A percentile compares a stretch with the other conserved stretches of the same genome.
phyloP scores from a whole-genome alignment of 2,113 vertebrate species.

The Pachyramphus minor region DNA sequence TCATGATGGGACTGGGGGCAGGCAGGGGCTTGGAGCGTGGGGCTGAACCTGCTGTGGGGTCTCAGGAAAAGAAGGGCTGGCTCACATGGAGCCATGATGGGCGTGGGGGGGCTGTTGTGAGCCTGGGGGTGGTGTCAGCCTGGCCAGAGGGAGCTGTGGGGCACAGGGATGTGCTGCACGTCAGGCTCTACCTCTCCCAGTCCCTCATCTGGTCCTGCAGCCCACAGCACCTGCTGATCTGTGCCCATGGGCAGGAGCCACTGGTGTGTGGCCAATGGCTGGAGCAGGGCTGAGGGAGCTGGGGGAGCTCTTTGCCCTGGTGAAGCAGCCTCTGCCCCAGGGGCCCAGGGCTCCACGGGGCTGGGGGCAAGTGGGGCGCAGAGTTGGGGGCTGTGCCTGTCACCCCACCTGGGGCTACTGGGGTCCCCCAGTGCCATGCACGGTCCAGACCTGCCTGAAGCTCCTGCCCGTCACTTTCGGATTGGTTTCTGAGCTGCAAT shows the following conservation, averaged over 20 bases:
- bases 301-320: not conserved
- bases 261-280: accelerated
- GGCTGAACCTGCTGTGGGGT: constrained; percentile 12
- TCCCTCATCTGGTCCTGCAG: not conserved
- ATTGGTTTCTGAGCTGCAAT: not conserved
- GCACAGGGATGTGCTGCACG: not conserved
- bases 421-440: not conserved
- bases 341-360: not conserved
- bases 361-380: not conserved
- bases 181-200: not conserved
- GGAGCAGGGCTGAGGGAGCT: not conserved
- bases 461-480: accelerated
- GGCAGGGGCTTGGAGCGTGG: not conserved
- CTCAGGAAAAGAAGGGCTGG: constrained; percentile 66
- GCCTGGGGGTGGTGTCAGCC: not conserved
- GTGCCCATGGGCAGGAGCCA: not conserved
- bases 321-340: not conserved
- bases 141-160: accelerated
- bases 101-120: not conserved
- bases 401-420: not conserved
- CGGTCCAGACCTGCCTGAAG: not conserved
- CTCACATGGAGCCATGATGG: not conserved
- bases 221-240: not conserved
- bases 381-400: not conserved
- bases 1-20: not conserved